Evolutionary conservation across 2,797 vertebrate genomes (phyloP).

Genomic region (Lutjanus argentimaculatus): DNA sequence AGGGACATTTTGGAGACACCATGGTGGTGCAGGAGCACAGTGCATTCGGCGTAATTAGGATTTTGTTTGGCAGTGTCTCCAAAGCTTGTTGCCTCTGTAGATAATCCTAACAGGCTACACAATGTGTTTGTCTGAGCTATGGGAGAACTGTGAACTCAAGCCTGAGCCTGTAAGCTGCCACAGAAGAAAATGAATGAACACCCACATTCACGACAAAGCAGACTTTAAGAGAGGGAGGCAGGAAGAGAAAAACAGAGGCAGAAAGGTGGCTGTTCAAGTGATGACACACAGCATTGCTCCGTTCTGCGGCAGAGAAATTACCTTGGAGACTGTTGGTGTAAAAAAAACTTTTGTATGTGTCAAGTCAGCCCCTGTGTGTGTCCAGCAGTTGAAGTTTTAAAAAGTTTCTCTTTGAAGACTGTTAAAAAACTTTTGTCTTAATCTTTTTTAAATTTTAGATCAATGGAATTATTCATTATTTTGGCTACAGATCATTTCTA

Average conservation of each 20-base stretch:
- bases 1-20: constrained; percentile 41
- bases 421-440: not conserved
- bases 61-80: constrained; percentile 71
- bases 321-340: constrained; percentile 23
- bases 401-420: not conserved
- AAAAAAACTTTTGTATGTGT: constrained; percentile 21
- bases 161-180: constrained; percentile 73
- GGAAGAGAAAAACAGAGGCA: constrained; percentile 26
- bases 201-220: constrained; percentile 69
- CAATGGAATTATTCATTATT: constrained; percentile 15
- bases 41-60: constrained; percentile 68
- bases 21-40: constrained; percentile 38
- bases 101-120: constrained; percentile 76
- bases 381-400: constrained; percentile 9
- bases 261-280: constrained; percentile 40
- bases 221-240: constrained; percentile 41
- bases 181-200: constrained; percentile 73
- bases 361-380: constrained; percentile 13
- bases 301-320: constrained; percentile 42
- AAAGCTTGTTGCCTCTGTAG: constrained; percentile 65
- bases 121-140: constrained; percentile 74
- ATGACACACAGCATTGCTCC: constrained; percentile 32
- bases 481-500: not conserved
- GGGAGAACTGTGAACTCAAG: constrained; percentile 74
- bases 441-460: not conserved